phyloP scores from a whole-genome alignment of 2,888 invertebrate species.

The Fragum fragum region DNA sequence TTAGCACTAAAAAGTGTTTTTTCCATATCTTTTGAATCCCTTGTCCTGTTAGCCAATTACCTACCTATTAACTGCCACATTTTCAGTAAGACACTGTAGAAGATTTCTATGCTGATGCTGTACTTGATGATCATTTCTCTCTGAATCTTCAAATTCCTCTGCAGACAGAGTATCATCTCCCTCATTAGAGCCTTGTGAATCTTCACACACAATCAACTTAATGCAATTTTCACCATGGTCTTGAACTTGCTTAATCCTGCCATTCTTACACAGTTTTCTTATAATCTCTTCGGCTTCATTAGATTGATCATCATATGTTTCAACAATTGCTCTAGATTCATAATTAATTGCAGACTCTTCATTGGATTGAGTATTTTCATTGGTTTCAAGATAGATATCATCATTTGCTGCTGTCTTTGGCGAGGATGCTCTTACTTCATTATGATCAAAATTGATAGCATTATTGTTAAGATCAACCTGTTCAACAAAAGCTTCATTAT shows the following conservation, averaged over 20 bases:
- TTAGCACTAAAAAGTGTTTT: no score
- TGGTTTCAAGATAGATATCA: not conserved
- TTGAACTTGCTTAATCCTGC: constrained; percentile 60
- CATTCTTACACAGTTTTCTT: constrained; percentile 62
- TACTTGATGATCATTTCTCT: not conserved
- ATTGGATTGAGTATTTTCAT: not conserved
- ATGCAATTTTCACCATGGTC: constrained; percentile 62
- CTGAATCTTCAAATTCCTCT: constrained; percentile 42
- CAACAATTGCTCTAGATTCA: not conserved
- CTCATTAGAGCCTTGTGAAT: constrained; percentile 52
- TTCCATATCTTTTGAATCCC: no score
- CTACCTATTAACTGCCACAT: constrained; percentile 2
- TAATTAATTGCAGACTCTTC: not conserved
- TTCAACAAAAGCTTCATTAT: not conserved
- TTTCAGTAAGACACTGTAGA: constrained; percentile 28
- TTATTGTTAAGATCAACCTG: constrained; percentile 1
- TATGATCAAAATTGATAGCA: not conserved
- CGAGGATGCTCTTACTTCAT: not conserved
- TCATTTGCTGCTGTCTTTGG: not conserved
- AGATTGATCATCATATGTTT: constrained; percentile 11
- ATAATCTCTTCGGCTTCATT: constrained; percentile 64
- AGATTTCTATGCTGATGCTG: constrained; percentile 20
- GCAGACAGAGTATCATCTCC: constrained; percentile 39
- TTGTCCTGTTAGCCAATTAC: not conserved
- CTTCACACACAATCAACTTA: constrained; percentile 66